Percentiles rank a stretch among this genome's conserved stretches.
Conservation (phyloP, 2,113 vertebrate genomes). For the Crotalus viridis region DNA sequence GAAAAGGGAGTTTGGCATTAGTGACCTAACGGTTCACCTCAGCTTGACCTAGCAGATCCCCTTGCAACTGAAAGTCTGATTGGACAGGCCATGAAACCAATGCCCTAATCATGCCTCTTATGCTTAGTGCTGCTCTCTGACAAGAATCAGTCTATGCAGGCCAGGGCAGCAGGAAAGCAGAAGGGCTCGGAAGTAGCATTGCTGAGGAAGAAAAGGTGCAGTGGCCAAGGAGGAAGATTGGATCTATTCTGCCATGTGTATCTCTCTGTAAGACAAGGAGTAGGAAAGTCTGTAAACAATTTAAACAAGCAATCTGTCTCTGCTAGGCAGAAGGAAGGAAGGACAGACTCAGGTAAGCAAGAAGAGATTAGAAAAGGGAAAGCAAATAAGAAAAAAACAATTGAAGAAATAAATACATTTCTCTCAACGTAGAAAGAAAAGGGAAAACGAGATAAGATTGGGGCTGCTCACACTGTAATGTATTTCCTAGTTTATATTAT, state of each 20-base stretch:
- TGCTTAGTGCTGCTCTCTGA: neutral
- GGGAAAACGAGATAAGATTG: neutral
- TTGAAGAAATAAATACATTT: neutral
- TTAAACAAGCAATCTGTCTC: neutral
- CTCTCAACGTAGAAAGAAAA: neutral
- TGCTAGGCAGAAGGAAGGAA: neutral
- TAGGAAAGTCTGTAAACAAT: neutral
- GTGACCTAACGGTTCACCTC: neutral
- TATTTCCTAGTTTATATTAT: neutral
- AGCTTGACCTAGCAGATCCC: neutral
- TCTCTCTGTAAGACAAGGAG: neutral
- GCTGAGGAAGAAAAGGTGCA: neutral
- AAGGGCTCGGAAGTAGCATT: neutral
- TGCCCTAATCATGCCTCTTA: neutral
- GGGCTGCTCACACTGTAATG: neutral
- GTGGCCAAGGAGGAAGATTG: neutral
- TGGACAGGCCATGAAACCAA: neutral
- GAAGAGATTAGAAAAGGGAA: neutral
- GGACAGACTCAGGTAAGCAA: neutral
- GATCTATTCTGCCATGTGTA: neutral
- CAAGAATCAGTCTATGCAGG: neutral
- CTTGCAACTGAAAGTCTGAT: neutral
- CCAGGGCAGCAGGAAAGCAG: neutral
- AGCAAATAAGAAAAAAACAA: neutral
- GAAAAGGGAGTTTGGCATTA: neutral